phyloP scores from a whole-genome alignment of 2,113 vertebrate species.

The Siniperca chuatsi region DNA sequence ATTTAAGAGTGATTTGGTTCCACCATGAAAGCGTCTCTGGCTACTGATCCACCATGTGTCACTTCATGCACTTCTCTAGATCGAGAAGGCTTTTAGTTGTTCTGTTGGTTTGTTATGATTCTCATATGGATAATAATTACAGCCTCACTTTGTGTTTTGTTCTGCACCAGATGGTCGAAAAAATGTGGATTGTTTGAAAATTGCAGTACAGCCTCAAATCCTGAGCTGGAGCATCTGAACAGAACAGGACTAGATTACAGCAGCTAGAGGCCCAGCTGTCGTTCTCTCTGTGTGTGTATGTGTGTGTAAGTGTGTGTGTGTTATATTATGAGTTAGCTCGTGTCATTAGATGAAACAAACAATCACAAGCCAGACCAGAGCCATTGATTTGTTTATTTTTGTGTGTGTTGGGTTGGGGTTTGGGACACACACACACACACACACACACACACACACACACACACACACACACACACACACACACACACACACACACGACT shows the following conservation, averaged over 20 bases:
- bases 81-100: constrained; percentile 25
- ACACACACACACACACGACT: too few relatives aligned
- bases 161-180: constrained; percentile 46
- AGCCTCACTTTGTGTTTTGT: constrained; percentile 30
- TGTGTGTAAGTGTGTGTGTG: constrained; percentile 7
- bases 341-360: constrained; percentile 43
- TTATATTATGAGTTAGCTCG: constrained; percentile 5
- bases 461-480: too few relatives aligned
- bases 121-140: constrained; percentile 53
- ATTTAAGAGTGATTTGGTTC: background rate
- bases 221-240: constrained; percentile 39
- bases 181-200: constrained; percentile 57
- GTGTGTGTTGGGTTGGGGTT: background rate
- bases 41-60: constrained; percentile 9
- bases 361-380: constrained; percentile 21
- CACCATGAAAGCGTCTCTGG: too few relatives aligned
- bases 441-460: too few relatives aligned
- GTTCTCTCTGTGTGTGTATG: constrained; percentile 20
- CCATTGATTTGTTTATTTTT: constrained; percentile 10
- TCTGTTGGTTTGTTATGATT: constrained; percentile 16
- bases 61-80: background rate
- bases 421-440: too few relatives aligned
- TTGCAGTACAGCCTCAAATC: constrained; percentile 28
- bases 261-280: constrained; percentile 33
- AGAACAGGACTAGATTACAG: constrained; percentile 20